A percentile compares a stretch with the other conserved stretches of the same genome.
These are phyloP conservation scores for Grammomys dolichurus DNA, from an alignment of 2,113 vertebrate species.

Conservation along the genomic window DNA sequence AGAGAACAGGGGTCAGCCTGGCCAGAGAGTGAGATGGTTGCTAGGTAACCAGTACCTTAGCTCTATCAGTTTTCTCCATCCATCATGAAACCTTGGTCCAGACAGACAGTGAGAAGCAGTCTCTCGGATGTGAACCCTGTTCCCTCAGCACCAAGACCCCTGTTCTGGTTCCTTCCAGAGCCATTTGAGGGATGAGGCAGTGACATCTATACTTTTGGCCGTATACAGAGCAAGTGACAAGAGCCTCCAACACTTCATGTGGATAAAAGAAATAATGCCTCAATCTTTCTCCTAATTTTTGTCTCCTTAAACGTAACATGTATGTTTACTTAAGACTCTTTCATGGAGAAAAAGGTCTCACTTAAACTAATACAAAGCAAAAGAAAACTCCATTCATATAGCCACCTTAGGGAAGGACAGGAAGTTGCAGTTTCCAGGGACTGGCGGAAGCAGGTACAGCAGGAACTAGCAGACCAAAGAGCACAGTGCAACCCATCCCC, in stretches of 20 bases:
- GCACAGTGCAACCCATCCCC: not conserved
- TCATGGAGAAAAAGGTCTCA: not conserved
- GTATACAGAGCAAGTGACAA: not conserved
- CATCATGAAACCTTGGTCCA: not conserved
- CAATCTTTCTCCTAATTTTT: not conserved
- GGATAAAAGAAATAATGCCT: not conserved
- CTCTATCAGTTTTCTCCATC: not conserved
- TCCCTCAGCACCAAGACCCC: accelerated
- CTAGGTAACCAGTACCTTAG: not conserved
- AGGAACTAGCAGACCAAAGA: not conserved
- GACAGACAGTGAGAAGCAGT: not conserved
- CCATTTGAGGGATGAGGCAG: not conserved
- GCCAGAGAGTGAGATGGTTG: not conserved
- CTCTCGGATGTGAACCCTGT: not conserved
- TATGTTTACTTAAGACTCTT: conserved; percentile 23
- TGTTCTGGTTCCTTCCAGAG: not conserved
- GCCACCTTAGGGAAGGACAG: not conserved
- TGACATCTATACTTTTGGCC: not conserved
- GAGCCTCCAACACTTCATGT: not conserved
- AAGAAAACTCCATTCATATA: not conserved
- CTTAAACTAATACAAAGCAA: not conserved
- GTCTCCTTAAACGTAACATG: not conserved
- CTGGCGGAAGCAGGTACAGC: not conserved
- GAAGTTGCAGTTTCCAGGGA: not conserved
- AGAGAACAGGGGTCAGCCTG: not conserved